Percentiles rank a stretch among this genome's conserved stretches.
These are phyloP conservation scores for Grammomys dolichurus DNA, from an alignment of 2,113 vertebrate species.

Conservation along the genomic window DNA sequence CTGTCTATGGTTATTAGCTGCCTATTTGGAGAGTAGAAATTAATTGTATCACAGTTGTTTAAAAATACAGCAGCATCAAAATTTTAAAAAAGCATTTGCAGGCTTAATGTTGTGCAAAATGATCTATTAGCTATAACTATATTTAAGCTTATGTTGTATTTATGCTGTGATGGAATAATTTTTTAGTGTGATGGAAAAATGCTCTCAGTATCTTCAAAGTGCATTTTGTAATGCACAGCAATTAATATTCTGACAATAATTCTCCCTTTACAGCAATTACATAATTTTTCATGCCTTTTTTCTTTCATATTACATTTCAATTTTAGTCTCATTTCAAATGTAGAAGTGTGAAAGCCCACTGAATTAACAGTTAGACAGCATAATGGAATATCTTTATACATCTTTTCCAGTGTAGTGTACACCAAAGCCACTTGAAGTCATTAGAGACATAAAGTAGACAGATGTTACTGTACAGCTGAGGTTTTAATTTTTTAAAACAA, in stretches of 20 bases:
- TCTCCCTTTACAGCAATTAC: not conserved
- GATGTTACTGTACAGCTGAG: not conserved
- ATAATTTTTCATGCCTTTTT: constrained; percentile 38
- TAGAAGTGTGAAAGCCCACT: not conserved
- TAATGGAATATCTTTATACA: not conserved
- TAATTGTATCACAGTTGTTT: constrained; percentile 59
- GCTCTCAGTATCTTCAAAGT: constrained; percentile 33
- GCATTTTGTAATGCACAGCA: constrained; percentile 31
- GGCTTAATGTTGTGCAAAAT: constrained; percentile 75
- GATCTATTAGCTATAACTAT: constrained; percentile 62
- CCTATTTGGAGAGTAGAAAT: not conserved
- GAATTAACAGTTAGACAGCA: not conserved
- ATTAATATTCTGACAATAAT: constrained; percentile 70
- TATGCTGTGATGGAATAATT: constrained; percentile 54
- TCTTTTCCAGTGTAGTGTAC: not conserved
- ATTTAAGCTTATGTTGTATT: constrained; percentile 61
- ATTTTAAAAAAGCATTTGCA: constrained; percentile 57
- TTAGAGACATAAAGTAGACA: not conserved
- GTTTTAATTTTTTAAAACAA: not conserved
- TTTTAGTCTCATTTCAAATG: not conserved
- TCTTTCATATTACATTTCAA: not conserved
- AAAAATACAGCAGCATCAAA: constrained; percentile 66
- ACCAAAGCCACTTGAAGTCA: not conserved
- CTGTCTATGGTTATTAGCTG: constrained; percentile 9
- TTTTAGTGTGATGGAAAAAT: constrained; percentile 72